Base-by-base conservation (phyloP, 2,113 vertebrate genomes). In the Etheostoma spectabile region DNA sequence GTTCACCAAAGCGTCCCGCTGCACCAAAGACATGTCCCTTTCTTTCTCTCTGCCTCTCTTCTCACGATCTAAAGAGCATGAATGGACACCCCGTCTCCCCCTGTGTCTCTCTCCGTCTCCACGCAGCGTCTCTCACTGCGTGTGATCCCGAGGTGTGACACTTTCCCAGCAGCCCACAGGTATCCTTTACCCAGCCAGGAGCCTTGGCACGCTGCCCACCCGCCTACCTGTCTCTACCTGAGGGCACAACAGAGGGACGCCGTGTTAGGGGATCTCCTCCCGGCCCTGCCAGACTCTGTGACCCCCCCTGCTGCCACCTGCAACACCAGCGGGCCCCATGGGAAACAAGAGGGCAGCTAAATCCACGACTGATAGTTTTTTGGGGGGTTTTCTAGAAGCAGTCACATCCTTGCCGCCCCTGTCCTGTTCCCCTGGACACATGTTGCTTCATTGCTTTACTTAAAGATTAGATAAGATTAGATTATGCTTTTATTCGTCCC, bases 161-260 rank as follows among this genome's bases (percentile, higher is more conserved):
- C 89, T 91, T 92, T 93, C 92, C 88, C 89, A 93, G 90, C 71
- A 73, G 89, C 84, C 89, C 86, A 70, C 89, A 92, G 91, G 83
- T 89, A 91, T 92, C 91, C 8, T 69, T 93, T 93, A 91, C 90
- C 79, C 77, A 68, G 83, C 65, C 71, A 8, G 77, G 46, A 65
- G 81, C 66, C 60, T 83, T 92, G 92, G 90, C 88, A 51, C 27
- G 1, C 52, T 19, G 87, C 89, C 89, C 22, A 45, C n/a, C 71
- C 15, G 27, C 27, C 68, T 78, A 49, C 82, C 89, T 86, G 80
- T 85, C 86, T 78, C n/a, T n/a, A n/a, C n/a, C 52, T 0, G 76
- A 74, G 85, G 75, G 81, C 70, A 91, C 89, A 91, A 91, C 82
- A 61, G 83, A 79, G 46, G 24, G 51, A 74, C 15, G 68, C 71